Base-by-base conservation (phyloP, 2,113 vertebrate genomes). In the Dendrocopos noguchii region DNA sequence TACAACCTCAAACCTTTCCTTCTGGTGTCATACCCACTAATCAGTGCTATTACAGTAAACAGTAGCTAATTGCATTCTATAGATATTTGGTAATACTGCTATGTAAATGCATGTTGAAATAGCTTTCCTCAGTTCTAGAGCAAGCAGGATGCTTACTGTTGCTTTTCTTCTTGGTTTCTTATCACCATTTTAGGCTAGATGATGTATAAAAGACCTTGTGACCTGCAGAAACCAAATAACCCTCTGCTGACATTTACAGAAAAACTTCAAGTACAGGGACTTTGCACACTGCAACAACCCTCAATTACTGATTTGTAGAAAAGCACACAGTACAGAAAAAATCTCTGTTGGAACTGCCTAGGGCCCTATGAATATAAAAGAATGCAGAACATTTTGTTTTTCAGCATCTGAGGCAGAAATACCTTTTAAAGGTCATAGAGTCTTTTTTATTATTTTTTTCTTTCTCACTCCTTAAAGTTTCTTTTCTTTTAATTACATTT, bases 201-300 rank as follows among this genome's bases (percentile, higher is more conserved):
- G 52, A 7, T 82, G 39, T 46, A 34, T 36, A 33, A 86, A 90
- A 92, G 67, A 74, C 73, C 65, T 74, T 61, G 60, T 11, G 46
- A 85, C 59, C 81, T 64, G 31, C 60, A 94, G 83, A 87, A 94
- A 80, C 36, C n/a, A 78, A 94, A 83, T 73, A 94, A 94, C 61
- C 36, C 79, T 91, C 78, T 65, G 10, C 57, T 96, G 96, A 92
- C 91, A 97, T 97, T 97, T 96, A 94, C 83, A 92, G 92, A 95
- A 97, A 97, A 97, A 87, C 65, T 94, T 94, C 93, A 92, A 96
- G 95, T 90, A 75, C 88, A 70, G 11, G 33, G 75, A 80, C 85
- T 93, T 92, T 80, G 79, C 87, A 91, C 52, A 70, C 33, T 61
- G 76, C 71, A 91, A 61, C 52, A 92, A 44, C 72, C n/a, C 75